Evolutionary conservation across 2,888 invertebrate species (phyloP).

Genomic region (Calliphora vomitoria): DNA sequence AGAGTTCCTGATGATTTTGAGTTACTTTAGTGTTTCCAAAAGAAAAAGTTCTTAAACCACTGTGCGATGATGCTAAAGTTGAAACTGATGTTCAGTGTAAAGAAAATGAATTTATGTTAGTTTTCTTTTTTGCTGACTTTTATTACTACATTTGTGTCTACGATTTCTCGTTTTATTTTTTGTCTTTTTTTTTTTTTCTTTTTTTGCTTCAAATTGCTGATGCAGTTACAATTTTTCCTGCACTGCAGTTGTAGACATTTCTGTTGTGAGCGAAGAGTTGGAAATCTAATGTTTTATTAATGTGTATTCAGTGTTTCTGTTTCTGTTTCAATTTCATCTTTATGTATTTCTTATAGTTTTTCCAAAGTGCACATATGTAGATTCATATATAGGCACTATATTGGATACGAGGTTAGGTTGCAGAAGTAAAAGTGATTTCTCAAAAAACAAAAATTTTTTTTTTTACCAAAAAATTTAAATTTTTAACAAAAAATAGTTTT

Average conservation of each 20-base stretch:
- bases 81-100: neutral
- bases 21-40: too few relatives aligned
- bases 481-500: too few relatives aligned
- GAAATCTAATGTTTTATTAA: slow-evolving; percentile 68
- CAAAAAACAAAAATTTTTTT: too few relatives aligned
- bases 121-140: slow-evolving; percentile 7
- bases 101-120: slow-evolving; percentile 24
- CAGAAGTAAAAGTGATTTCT: too few relatives aligned
- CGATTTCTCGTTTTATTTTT: neutral
- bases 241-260: slow-evolving; percentile 66
- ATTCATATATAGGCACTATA: neutral
- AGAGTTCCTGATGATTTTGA: too few relatives aligned
- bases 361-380: neutral
- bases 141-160: slow-evolving; percentile 33
- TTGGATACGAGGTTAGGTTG: neutral
- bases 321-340: slow-evolving; percentile 25
- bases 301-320: slow-evolving; percentile 44
- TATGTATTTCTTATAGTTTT: neutral
- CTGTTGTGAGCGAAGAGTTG: slow-evolving; percentile 5
- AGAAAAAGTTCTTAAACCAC: neutral
- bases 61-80: slow-evolving; percentile 2
- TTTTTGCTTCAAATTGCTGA: slow-evolving; percentile 43
- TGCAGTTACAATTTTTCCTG: slow-evolving; percentile 54
- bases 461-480: too few relatives aligned
- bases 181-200: neutral